phyloP scores from a whole-genome alignment of 37 sponge, comb jelly and placozoan genomes.

The Tethya wilhelma region DNA sequence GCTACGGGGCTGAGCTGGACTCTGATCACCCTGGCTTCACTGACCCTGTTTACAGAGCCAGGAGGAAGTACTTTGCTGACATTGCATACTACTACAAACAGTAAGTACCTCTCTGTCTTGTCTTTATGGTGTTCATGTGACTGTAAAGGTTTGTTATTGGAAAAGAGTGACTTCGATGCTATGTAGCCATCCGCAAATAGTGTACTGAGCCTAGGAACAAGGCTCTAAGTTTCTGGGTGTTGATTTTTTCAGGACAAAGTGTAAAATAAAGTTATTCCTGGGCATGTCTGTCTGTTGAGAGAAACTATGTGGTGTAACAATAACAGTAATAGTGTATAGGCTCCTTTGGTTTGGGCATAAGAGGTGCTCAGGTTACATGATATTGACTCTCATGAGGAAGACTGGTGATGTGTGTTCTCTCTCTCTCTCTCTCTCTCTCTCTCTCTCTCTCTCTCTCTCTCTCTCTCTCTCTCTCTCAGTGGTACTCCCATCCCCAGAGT shows the following conservation, averaged over 20 bases:
- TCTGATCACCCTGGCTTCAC: slow-evolving; percentile 99
- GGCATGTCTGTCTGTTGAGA: too few relatives aligned
- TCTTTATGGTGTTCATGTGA: not conserved
- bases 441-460: slow-evolving; percentile 26
- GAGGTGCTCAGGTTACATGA: not conserved
- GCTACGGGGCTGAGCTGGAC: slow-evolving; percentile 88
- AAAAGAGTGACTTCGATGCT: too few relatives aligned
- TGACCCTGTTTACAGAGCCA: slow-evolving; percentile 85
- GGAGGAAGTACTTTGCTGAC: slow-evolving; percentile 95
- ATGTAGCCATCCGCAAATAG: too few relatives aligned
- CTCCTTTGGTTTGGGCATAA: not conserved
- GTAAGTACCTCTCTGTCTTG: slow-evolving; percentile 54
- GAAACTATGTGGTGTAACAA: not conserved
- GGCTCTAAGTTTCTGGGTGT: too few relatives aligned
- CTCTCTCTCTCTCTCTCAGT: slow-evolving; percentile 12
- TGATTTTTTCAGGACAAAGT: too few relatives aligned
- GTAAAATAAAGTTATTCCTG: too few relatives aligned
- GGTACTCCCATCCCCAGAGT: slow-evolving; percentile 84
- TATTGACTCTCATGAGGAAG: slow-evolving; percentile 59
- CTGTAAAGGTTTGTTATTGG: too few relatives aligned
- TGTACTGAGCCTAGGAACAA: too few relatives aligned
- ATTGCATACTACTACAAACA: slow-evolving; percentile 96
- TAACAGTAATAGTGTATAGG: not conserved
- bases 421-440: slow-evolving; percentile 6
- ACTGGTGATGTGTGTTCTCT: slow-evolving; percentile 94